phyloP scores from a whole-genome alignment of 1,140 invertebrate species.

The Megathymus violae region DNA sequence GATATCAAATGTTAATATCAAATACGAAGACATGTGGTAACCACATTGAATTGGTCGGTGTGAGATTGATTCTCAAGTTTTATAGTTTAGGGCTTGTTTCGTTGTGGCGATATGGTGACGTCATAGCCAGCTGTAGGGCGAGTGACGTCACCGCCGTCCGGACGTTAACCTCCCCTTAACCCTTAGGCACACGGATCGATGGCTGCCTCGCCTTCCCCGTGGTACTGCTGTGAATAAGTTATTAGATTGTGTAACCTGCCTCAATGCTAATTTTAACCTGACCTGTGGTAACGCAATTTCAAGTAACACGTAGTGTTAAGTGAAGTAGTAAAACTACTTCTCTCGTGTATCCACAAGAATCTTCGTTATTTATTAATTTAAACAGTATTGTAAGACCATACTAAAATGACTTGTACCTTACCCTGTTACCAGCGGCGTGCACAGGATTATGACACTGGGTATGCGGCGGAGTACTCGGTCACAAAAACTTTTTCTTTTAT shows the following conservation, averaged over 20 bases:
- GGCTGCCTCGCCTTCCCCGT: conserved; percentile 51
- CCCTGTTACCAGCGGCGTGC: too few species aligned
- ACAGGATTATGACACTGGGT: too few species aligned
- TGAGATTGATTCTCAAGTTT: conserved; percentile 65
- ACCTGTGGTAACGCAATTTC: conserved; percentile 71
- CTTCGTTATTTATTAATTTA: too few species aligned
- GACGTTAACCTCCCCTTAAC: conserved; percentile 67
- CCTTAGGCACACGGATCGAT: conserved; percentile 51
- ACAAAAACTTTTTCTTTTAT: too few species aligned
- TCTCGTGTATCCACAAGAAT: too few species aligned
- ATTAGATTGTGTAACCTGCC: conserved; percentile 58
- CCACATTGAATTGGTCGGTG: conserved; percentile 50
- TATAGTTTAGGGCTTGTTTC: conserved; percentile 56
- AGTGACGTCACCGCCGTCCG: conserved; percentile 70
- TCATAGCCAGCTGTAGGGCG: conserved; percentile 79
- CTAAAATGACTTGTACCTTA: too few species aligned
- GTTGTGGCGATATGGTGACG: conserved; percentile 66
- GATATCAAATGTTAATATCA: conserved; percentile 66
- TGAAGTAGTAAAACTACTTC: background rate
- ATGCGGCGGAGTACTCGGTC: too few species aligned
- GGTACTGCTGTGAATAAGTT: conserved; percentile 70
- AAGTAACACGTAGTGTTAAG: conserved; percentile 18
- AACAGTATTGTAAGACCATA: too few species aligned
- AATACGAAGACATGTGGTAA: conserved; percentile 63
- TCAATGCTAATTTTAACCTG: conserved; percentile 36